Conservation (phyloP, 2,113 vertebrate species). For the Hippocampus comes region DNA sequence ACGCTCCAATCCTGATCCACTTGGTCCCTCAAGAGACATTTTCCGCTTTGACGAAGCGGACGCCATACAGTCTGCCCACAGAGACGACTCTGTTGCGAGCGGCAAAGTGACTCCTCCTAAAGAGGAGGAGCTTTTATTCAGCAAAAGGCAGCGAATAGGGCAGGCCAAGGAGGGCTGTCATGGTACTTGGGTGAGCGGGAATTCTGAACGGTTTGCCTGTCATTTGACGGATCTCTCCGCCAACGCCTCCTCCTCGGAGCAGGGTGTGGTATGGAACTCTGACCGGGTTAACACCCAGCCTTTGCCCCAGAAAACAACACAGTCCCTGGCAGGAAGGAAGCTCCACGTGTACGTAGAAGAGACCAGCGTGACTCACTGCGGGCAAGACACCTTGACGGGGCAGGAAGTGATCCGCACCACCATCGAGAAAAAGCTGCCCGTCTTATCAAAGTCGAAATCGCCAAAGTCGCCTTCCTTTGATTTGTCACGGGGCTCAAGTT, state of each 20-base stretch:
- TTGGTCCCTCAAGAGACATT: constrained; percentile 35
- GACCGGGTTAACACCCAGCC: constrained; percentile 32
- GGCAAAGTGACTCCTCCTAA: constrained; percentile 31
- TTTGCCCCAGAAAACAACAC: constrained; percentile 15
- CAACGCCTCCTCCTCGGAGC: constrained; percentile 16
- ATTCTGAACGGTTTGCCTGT: constrained; percentile 51
- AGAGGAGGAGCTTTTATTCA: constrained; percentile 54
- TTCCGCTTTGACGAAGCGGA: constrained; percentile 42
- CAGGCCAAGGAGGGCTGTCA: constrained; percentile 31
- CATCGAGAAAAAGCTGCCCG: constrained; percentile 45
- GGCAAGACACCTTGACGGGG: constrained; percentile 6
- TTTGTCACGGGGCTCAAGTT: neutral
- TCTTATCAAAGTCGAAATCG: constrained; percentile 33
- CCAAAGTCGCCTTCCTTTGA: constrained; percentile 15
- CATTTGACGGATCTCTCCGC: constrained; percentile 55
- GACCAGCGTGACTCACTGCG: constrained; percentile 51
- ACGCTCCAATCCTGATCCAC: constrained; percentile 14
- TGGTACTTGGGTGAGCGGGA: constrained; percentile 38
- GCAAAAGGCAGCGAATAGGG: constrained; percentile 36
- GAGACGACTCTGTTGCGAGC: constrained; percentile 37
- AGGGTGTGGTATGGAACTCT: constrained; percentile 42
- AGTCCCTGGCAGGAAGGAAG: constrained; percentile 36
- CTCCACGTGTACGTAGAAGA: constrained; percentile 69
- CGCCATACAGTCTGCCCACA: constrained; percentile 68
- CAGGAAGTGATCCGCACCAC: constrained; percentile 43